Conservation (phyloP, 2,113 vertebrate species). For the Butorides virescens region DNA sequence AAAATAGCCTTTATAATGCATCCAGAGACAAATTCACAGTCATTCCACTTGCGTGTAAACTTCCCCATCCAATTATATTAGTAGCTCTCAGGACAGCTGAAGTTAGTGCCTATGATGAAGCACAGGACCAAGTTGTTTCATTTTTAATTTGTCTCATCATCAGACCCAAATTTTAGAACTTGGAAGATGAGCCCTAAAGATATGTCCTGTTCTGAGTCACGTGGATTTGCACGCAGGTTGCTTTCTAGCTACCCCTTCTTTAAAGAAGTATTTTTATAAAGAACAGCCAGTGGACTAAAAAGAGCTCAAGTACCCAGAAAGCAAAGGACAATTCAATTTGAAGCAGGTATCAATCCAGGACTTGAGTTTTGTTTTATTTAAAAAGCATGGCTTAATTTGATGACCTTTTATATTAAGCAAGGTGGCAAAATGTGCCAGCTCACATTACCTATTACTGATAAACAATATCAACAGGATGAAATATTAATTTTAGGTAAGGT, state of each 20-base stretch:
- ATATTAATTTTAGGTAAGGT: neutral
- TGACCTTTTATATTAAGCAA: neutral
- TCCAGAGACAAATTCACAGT: neutral
- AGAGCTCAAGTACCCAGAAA: neutral
- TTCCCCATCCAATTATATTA: constrained; percentile 31
- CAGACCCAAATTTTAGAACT: neutral
- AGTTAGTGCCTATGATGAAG: neutral
- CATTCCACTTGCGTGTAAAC: neutral
- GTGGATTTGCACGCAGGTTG: neutral
- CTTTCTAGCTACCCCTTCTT: neutral
- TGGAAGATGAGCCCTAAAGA: neutral
- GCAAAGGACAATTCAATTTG: neutral
- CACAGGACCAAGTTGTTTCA: neutral
- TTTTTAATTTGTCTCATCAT: neutral
- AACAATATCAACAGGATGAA: neutral
- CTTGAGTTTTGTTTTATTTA: neutral
- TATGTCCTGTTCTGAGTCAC: neutral
- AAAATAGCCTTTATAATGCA: neutral
- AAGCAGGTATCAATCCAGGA: neutral
- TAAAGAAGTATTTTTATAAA: neutral
- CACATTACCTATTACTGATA: neutral
- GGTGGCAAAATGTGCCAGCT: neutral
- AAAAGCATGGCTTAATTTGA: neutral
- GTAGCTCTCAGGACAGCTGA: neutral
- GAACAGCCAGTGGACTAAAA: neutral